These are phyloP conservation scores for Dallia pectoralis DNA, from an alignment of 2,797 vertebrate species.

Conservation along the genomic window DNA sequence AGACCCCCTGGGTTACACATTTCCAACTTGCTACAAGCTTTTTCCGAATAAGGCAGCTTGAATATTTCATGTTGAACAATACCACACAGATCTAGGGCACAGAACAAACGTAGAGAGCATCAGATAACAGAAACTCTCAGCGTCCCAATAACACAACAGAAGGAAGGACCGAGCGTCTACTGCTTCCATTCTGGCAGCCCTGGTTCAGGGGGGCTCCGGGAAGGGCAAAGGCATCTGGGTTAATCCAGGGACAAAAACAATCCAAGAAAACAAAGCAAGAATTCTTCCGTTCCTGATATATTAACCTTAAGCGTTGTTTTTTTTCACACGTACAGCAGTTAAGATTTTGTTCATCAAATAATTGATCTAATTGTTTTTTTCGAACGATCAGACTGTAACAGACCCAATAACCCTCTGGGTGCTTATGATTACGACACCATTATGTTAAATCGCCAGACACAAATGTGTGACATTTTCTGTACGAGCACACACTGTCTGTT, in stretches of 20 bases:
- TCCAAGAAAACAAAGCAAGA: slow-evolving; percentile 48
- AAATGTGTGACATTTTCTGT: not conserved
- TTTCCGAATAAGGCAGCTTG: slow-evolving; percentile 53
- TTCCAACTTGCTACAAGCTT: slow-evolving; percentile 48
- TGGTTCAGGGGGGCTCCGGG: slow-evolving; percentile 43
- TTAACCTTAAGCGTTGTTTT: not conserved
- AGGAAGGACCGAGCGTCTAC: slow-evolving; percentile 30
- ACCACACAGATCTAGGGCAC: slow-evolving; percentile 70
- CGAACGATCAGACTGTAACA: not conserved
- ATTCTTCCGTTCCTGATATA: slow-evolving; percentile 5
- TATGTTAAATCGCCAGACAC: not conserved
- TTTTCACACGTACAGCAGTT: not conserved
- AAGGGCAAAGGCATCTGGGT: slow-evolving; percentile 63
- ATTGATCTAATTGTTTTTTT: not conserved
- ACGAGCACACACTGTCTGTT: not conserved
- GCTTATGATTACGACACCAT: not conserved
- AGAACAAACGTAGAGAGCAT: slow-evolving; percentile 56
- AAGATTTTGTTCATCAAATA: not conserved
- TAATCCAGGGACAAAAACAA: slow-evolving; percentile 63
- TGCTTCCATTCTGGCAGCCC: slow-evolving; percentile 30
- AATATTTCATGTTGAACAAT: slow-evolving; percentile 76
- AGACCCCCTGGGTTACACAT: slow-evolving; percentile 48
- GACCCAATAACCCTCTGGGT: not conserved
- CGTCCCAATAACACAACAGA: slow-evolving; percentile 51
- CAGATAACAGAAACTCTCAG: slow-evolving; percentile 69